Percentiles rank a stretch among this genome's conserved stretches.
Conservation (phyloP, 2,888 invertebrate genomes). For the Apodemia duryi region DNA sequence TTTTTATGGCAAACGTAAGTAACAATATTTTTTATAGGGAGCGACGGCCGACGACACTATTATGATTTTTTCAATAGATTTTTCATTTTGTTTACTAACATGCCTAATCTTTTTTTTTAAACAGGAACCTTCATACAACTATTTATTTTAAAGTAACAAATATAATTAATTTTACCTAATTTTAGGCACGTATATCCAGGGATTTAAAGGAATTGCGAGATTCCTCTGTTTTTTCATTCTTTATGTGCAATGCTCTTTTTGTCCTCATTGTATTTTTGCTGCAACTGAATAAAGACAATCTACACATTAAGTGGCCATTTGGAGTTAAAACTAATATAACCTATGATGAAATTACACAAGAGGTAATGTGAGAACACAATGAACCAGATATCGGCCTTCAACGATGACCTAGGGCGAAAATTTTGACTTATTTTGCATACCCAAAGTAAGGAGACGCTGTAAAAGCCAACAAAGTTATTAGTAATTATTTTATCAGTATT, state of each 20-base stretch:
- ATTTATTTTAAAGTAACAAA: background rate
- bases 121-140: background rate
- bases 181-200: constrained; percentile 93
- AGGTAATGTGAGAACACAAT: constrained; percentile 86
- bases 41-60: too few species aligned
- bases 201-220: constrained; percentile 97
- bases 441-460: background rate
- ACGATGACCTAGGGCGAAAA: constrained; percentile 62
- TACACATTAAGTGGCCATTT: constrained; percentile 97
- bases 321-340: constrained; percentile 96
- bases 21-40: too few species aligned
- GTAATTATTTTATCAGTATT: background rate
- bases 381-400: constrained; percentile 63
- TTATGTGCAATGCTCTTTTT: constrained; percentile 99
- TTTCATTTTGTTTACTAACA: background rate
- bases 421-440: background rate
- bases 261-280: constrained; percentile 98
- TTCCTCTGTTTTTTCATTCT: constrained; percentile 96
- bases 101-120: background rate
- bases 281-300: constrained; percentile 97
- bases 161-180: constrained; percentile 58
- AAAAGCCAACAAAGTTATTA: background rate
- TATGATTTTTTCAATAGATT: too few species aligned
- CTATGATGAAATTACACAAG: constrained; percentile 92
- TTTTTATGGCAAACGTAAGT: too few species aligned